A percentile compares a stretch with the other conserved stretches of the same genome.
Conservation (phyloP, 1,140 invertebrate species). For the Charaxes varanes region DNA sequence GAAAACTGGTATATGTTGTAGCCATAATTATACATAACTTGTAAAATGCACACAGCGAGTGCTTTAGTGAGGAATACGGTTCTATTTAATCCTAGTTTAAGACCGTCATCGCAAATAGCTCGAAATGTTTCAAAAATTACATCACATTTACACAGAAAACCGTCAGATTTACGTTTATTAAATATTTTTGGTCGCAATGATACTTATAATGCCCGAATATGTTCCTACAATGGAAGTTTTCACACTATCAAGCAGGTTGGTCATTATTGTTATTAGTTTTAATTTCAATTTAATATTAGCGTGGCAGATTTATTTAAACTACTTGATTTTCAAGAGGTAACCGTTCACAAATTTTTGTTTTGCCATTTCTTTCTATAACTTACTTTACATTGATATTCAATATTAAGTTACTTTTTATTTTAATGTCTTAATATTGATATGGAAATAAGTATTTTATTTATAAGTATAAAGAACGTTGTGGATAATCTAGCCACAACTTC, state of each 20-base stretch:
- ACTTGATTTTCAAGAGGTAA: too few species aligned
- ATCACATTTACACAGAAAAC: slow-evolving; percentile 45
- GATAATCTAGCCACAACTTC: too few species aligned
- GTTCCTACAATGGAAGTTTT: slow-evolving; percentile 27
- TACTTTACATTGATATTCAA: too few species aligned
- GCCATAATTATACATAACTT: slow-evolving; percentile 4
- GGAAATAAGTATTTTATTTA: too few species aligned
- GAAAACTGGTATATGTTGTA: slow-evolving; percentile 25
- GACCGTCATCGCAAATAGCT: slow-evolving; percentile 32
- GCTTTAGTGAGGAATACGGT: slow-evolving; percentile 42
- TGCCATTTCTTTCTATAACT: too few species aligned
- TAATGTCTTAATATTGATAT: too few species aligned
- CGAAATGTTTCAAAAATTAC: slow-evolving; percentile 54
- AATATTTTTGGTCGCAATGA: slow-evolving; percentile 14
- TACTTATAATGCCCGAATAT: slow-evolving; percentile 24
- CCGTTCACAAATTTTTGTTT: too few species aligned
- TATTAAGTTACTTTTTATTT: too few species aligned
- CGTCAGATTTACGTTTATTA: slow-evolving; percentile 23
- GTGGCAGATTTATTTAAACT: too few species aligned
- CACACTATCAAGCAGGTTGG: slow-evolving; percentile 15
- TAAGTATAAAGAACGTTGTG: too few species aligned
- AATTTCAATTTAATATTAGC: too few species aligned
- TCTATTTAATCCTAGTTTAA: slow-evolving; percentile 41
- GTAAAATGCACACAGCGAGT: slow-evolving; percentile 59
- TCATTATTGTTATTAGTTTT: too few species aligned